Percentiles rank a stretch among this genome's conserved stretches.
phyloP scores from a whole-genome alignment of 30 jellyfish, hydroid and myxozoan species.

The Euphysa ruthae region DNA sequence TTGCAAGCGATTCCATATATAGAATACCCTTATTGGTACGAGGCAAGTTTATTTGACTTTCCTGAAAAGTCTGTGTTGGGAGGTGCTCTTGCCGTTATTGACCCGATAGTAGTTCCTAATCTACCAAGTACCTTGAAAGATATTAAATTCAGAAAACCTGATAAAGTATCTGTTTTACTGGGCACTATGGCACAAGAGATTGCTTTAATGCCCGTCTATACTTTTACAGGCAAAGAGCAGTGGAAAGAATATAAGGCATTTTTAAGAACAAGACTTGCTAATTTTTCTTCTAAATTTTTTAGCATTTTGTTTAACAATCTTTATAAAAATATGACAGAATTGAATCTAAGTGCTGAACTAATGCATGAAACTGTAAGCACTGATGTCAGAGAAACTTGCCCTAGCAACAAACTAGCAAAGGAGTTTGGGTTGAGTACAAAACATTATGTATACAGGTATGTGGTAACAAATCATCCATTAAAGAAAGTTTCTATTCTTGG shows the following conservation, averaged over 20 bases:
- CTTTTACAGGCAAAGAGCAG: not conserved
- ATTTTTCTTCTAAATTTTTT: not conserved
- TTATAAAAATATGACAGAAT: not conserved
- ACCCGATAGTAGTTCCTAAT: constrained; percentile 16
- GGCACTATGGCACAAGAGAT: constrained; percentile 41
- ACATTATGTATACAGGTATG: constrained; percentile 34
- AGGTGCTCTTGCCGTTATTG: constrained; percentile 25
- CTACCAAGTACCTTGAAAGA: constrained; percentile 12
- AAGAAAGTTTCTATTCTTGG: not conserved
- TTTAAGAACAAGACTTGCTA: constrained; percentile 10
- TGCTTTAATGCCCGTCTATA: not conserved
- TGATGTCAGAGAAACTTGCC: constrained; percentile 45
- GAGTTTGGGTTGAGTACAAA: constrained; percentile 7
- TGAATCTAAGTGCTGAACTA: not conserved
- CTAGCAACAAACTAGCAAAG: constrained; percentile 12
- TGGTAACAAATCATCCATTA: constrained; percentile 25
- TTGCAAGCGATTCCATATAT: constrained; percentile 1
- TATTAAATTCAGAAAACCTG: not conserved
- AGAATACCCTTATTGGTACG: constrained; percentile 19
- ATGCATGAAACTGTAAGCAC: constrained; percentile 27
- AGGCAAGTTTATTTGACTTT: constrained; percentile 8
- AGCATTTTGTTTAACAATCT: not conserved
- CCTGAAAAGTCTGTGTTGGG: constrained; percentile 12
- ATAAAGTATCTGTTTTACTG: constrained; percentile 23
- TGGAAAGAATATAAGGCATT: not conserved